Evolutionary conservation across 2,113 vertebrate species (phyloP), one percentile per base, ranked within the genome.

Genomic region (Dicaeum eximium): DNA sequence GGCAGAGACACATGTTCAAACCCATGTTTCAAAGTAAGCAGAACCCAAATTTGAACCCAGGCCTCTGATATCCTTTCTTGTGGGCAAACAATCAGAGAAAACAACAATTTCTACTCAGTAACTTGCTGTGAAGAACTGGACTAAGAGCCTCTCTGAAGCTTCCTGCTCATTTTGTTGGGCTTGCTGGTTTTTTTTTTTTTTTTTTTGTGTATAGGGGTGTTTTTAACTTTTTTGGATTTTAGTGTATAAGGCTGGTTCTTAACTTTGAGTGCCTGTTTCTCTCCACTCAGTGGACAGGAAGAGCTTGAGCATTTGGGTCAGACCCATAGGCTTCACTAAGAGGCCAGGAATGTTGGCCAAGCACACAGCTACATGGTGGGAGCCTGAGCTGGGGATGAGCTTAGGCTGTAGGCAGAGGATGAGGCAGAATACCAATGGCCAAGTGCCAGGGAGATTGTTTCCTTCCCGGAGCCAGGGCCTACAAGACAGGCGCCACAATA

Each of bases 291-390:
- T 24, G 38, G 13, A 12, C 3, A 28, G 44, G 86, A 69, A 77
- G 40, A 75, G 16, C 37, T 51, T 33, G 27, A n/a, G 21, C 8
- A 4, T 23, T 81, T 48, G 54, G 7, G 67, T 77, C n/a, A 45
- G 71, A 45, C 12, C 13, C 0, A 0, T 4, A 37, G 66, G 33
- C 48, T 57, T 69, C 44, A 10, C 64, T 8, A 3, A 33, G 45
- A 1, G 5, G 53, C 20, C 37, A 18, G 48, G 56, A 93, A 65
- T 1, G 3, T 20, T 45, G 45, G 67, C 60, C 2, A 2, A 88
- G 54, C 37, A 20, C n/a, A 33, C 13, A 44, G 71, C 31, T 20
- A 6, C 9, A 0, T 23, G n/a, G 16, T 4, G 2, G 56, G n/a
- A 90, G 47, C n/a, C 50, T 13, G 24, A 45, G 42, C 40, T 77